phyloP scores from a whole-genome alignment of 2,888 invertebrate species.

The Ischnus inquisitorius region DNA sequence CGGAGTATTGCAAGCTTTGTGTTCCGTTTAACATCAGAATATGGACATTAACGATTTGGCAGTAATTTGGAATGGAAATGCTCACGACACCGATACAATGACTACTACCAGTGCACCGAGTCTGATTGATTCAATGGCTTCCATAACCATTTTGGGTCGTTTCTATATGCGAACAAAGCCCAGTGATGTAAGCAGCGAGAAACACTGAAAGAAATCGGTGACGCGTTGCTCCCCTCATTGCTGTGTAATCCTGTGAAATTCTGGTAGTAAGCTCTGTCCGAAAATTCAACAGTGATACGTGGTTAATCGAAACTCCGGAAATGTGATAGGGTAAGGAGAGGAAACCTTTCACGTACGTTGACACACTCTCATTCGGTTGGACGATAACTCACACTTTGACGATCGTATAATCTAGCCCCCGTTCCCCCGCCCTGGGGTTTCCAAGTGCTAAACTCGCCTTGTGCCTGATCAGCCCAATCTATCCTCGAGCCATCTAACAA shows the following conservation, averaged over 20 bases:
- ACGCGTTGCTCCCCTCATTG: slow-evolving; percentile 66
- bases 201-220: slow-evolving; percentile 60
- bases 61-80: too few species aligned
- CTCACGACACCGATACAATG: too few species aligned
- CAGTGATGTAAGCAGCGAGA: slow-evolving; percentile 34
- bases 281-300: slow-evolving; percentile 23
- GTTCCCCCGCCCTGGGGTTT: background rate
- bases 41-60: too few species aligned
- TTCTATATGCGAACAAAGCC: slow-evolving; percentile 28
- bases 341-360: slow-evolving; percentile 2
- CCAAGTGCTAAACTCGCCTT: slow-evolving; percentile 2
- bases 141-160: slow-evolving; percentile 35
- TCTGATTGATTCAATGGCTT: background rate
- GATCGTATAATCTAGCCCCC: slow-evolving; percentile 17
- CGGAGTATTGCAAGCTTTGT: too few species aligned
- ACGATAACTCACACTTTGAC: slow-evolving; percentile 12
- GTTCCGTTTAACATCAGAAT: too few species aligned
- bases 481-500: slow-evolving; percentile 42
- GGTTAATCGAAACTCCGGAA: slow-evolving; percentile 38
- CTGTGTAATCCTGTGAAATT: slow-evolving; percentile 71
- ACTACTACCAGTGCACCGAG: background rate
- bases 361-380: background rate
- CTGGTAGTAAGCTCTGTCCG: slow-evolving; percentile 46
- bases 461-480: slow-evolving; percentile 41
- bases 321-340: slow-evolving; percentile 6